These are phyloP conservation scores for Sarcophaga peregrina DNA, from an alignment of 1,140 invertebrate genomes.

Conservation along the genomic window DNA sequence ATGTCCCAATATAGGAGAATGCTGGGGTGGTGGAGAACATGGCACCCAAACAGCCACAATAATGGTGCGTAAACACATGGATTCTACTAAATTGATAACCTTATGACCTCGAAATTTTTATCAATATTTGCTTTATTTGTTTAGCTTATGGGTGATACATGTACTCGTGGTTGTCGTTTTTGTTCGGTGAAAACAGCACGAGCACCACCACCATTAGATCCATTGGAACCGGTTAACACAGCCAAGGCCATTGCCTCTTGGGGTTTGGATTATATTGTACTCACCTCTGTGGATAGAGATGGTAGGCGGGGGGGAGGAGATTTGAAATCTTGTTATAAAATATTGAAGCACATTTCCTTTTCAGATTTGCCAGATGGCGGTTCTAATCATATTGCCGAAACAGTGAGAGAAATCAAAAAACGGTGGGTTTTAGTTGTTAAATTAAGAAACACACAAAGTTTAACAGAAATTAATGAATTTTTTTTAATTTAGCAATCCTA, in stretches of 20 bases:
- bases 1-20: constrained; percentile 99
- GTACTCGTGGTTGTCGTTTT: constrained; percentile 93
- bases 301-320: constrained; percentile 62
- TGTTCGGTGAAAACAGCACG: constrained; percentile 98
- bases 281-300: constrained; percentile 98
- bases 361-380: constrained; percentile 89
- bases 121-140: constrained; percentile 45
- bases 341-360: neutral
- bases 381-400: constrained; percentile 89
- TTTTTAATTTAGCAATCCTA: constrained; percentile 75
- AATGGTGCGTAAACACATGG: constrained; percentile 73
- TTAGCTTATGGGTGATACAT: constrained; percentile 91
- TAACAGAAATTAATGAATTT: constrained; percentile 17
- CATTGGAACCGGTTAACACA: constrained; percentile 92
- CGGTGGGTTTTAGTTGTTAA: constrained; percentile 67
- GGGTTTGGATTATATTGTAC: constrained; percentile 97
- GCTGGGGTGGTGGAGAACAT: constrained; percentile 95
- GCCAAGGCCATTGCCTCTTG: constrained; percentile 92
- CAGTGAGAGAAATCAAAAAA: constrained; percentile 83
- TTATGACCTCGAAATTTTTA: constrained; percentile 12
- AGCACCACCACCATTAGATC: constrained; percentile 90
- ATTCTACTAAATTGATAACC: neutral
- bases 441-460: neutral
- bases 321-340: neutral
- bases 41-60: constrained; percentile 90